phyloP scores from a whole-genome alignment of 1,140 invertebrate genomes.

The Fopius arisanus region DNA sequence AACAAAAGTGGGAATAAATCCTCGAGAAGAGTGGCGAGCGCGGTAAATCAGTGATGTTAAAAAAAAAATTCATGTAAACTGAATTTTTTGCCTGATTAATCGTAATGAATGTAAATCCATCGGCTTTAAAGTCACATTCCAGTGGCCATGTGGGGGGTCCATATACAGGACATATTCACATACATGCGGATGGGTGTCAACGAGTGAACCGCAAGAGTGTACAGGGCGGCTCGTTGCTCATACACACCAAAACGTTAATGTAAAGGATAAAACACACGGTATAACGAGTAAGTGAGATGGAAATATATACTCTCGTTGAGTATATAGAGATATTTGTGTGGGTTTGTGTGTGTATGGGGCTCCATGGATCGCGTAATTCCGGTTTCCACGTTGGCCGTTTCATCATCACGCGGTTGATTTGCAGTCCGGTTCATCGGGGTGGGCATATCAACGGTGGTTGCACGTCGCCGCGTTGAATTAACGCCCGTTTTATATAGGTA shows the following conservation, averaged over 20 bases:
- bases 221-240: neutral
- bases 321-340: neutral
- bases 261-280: neutral
- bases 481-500: slow-evolving; percentile 31
- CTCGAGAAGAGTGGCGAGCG: too few relatives aligned
- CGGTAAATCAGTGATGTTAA: neutral
- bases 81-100: neutral
- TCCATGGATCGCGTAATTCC: slow-evolving; percentile 34
- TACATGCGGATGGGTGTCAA: slow-evolving; percentile 1
- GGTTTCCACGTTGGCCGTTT: slow-evolving; percentile 35
- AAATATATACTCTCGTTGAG: neutral
- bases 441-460: slow-evolving; percentile 37
- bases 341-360: neutral
- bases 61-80: neutral
- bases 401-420: slow-evolving; percentile 36
- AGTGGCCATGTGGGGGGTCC: slow-evolving; percentile 10
- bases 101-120: slow-evolving; percentile 23
- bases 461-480: slow-evolving; percentile 36
- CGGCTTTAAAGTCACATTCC: slow-evolving; percentile 13
- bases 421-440: slow-evolving; percentile 38
- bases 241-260: neutral
- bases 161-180: slow-evolving; percentile 3
- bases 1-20: too few relatives aligned
- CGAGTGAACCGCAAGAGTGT: neutral
- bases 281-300: neutral